Evolutionary conservation across 2,888 invertebrate species (phyloP), one percentile per base, ranked within the genome.

Genomic region (Chloroclysta siterata): DNA sequence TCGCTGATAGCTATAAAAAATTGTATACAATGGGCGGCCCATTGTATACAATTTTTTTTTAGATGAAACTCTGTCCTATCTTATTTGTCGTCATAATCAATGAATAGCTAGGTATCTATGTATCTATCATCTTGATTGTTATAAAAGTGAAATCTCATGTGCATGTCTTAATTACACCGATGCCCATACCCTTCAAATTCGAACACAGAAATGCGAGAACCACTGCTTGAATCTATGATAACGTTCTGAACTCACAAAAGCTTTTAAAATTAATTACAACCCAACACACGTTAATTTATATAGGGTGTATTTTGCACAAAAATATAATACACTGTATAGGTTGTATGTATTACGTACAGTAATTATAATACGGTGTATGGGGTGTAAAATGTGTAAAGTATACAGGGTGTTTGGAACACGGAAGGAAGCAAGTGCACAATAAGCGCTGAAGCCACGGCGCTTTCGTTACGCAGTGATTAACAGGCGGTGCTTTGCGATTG

Each of bases 391-490:
- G 33, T 61, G 29, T 22, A 47, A 47, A 47, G 47, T 15, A 56
- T 53, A 46, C 56, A 60, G 48, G 44, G 50, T 51, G 58, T 54
- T 50, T 46, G n/a, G 17, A 60, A 48, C 53, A 11, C 56, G 57
- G 60, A 56, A 60, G 55, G 52, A 59, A 51, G 54, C 44, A 46
- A 28, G 8, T 52, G 62, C 63, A 64, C 61, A 61, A 63, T 63
- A 59, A 62, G 53, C 48, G 51, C 50, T 58, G 53, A 67, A 62
- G 66, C 59, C 66, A 58, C 51, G 56, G 59, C 48, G 60, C 53
- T 67, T 67, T 69, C 66, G 65, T 69, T 65, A 63, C 58, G 51
- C 46, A 42, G 59, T 67, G 59, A 67, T 63, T 66, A 69, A 63
- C 65, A 53, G 60, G 54, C 63, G 52, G 56, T 55, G 65, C 42